Percentiles rank a stretch among this genome's conserved stretches.
Conservation (phyloP, 1,140 invertebrate genomes). For the Trachelipus rathkii region DNA sequence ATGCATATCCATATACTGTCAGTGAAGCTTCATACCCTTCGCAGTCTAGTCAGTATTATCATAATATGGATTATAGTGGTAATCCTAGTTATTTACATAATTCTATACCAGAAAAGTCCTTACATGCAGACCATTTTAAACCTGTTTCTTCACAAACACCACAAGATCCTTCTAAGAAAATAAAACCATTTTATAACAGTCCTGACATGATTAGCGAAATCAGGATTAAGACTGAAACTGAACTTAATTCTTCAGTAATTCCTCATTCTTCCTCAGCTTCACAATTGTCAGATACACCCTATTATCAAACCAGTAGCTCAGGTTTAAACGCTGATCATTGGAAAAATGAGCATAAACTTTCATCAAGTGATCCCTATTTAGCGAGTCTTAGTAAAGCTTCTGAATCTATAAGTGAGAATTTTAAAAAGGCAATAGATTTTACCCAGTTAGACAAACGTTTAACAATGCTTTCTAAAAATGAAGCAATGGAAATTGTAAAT, state of each 20-base stretch:
- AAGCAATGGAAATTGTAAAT: too few species aligned
- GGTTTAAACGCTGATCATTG: too few species aligned
- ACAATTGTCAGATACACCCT: too few species aligned
- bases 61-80: neutral
- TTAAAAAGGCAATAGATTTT: neutral
- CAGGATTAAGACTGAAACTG: neutral
- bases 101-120: neutral
- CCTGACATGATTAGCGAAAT: neutral
- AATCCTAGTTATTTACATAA: neutral
- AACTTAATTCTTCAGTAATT: neutral
- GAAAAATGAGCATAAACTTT: too few species aligned
- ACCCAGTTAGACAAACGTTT: neutral
- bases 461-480: neutral
- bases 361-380: too few species aligned
- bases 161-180: neutral
- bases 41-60: constrained; percentile 1
- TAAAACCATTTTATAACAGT: neutral
- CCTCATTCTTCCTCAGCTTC: neutral
- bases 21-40: neutral
- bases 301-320: too few species aligned
- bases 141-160: neutral
- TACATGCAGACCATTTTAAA: neutral
- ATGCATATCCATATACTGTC: neutral
- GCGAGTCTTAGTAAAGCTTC: neutral
- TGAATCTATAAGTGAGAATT: constrained; percentile 11